Conservation (phyloP, 2,113 vertebrate genomes). For the Poecile atricapillus region DNA sequence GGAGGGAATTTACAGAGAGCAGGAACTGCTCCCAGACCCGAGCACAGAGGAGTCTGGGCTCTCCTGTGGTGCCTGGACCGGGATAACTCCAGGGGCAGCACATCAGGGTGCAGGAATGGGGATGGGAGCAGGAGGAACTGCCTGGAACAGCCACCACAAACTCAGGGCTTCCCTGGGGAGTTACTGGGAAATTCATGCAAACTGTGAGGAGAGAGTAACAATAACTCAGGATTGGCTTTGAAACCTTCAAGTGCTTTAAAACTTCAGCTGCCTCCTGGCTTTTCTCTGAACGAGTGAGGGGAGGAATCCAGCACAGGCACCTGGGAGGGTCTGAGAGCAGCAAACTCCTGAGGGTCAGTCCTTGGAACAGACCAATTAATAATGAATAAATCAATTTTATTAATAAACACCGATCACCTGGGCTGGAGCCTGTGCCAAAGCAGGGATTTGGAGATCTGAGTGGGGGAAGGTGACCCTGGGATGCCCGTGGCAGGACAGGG, state of each 20-base stretch:
- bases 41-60: background rate
- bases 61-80: background rate
- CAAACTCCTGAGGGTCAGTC: background rate
- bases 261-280: background rate
- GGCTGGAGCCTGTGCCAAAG: background rate
- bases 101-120: background rate
- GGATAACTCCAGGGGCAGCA: background rate
- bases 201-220: conserved; percentile 60
- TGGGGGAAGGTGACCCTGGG: background rate
- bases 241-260: background rate
- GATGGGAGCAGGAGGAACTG: background rate
- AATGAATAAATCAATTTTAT: background rate
- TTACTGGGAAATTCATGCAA: conserved; percentile 45
- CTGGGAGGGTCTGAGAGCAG: background rate
- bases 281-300: background rate
- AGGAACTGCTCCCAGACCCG: background rate
- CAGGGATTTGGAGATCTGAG: background rate
- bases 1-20: background rate
- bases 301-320: background rate
- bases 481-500: background rate
- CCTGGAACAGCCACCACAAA: background rate
- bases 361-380: background rate
- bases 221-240: conserved; percentile 26
- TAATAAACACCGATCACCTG: too few species aligned
- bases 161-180: conserved; percentile 56